A percentile compares a stretch with the other conserved stretches of the same genome.
phyloP scores from a whole-genome alignment of 2,797 vertebrate species.

The Pagetopsis macropterus region DNA sequence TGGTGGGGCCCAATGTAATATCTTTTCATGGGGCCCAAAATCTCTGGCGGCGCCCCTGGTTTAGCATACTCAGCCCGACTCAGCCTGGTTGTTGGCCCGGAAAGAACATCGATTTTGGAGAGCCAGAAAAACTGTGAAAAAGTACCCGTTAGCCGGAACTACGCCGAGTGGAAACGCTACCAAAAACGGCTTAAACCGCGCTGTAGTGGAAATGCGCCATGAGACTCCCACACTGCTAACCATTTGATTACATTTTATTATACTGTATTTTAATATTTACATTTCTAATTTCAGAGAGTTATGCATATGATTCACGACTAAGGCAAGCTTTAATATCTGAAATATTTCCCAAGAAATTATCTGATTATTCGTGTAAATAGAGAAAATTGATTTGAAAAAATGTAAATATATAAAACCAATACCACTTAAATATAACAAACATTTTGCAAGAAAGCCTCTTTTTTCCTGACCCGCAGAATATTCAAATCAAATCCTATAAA shows the following conservation, averaged over 20 bases:
- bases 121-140: no score
- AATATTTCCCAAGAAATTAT: background rate
- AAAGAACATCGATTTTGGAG: no score
- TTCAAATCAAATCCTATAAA: conserved; percentile 76
- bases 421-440: conserved; percentile 15
- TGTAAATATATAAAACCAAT: background rate
- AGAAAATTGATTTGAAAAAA: background rate
- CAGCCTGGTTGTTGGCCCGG: no score
- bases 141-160: no score
- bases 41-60: no score
- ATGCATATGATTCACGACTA: background rate
- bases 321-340: background rate
- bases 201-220: no score
- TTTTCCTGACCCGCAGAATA: conserved; percentile 66
- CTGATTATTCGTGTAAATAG: background rate
- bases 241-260: background rate
- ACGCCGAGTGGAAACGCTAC: no score
- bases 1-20: no score
- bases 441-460: conserved; percentile 48
- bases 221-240: background rate
- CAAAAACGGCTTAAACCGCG: no score
- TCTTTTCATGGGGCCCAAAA: no score
- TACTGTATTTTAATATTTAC: background rate
- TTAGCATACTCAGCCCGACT: no score
- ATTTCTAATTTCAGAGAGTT: no score